Percentiles rank a stretch among this genome's conserved stretches.
These are phyloP conservation scores for zebrafish (Danio rerio) DNA, from an alignment of 2,113 vertebrate species.

Conservation along the genomic window DNA sequence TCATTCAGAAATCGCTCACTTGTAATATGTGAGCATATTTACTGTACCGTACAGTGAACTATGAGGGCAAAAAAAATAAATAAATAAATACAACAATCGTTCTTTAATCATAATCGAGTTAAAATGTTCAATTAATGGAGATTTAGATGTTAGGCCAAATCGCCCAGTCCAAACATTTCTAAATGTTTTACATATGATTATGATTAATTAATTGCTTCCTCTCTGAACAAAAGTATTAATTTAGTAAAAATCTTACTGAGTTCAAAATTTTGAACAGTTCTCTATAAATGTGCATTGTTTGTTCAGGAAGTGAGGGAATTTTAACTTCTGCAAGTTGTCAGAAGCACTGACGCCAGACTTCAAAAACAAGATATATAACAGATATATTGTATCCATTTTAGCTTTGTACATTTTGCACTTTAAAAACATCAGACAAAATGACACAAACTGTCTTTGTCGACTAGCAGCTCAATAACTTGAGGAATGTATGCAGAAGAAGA, in stretches of 20 bases:
- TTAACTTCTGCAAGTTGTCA: conserved; percentile 2
- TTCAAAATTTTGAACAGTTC: neutral
- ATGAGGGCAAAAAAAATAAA: too few relatives aligned
- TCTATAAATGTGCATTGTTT: neutral
- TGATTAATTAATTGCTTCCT: neutral
- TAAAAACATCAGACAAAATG: neutral
- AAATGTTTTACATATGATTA: neutral
- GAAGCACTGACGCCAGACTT: neutral
- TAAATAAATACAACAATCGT: too few relatives aligned
- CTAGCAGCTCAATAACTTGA: conserved; percentile 10
- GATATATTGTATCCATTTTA: neutral
- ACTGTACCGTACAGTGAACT: too few relatives aligned
- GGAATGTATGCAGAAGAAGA: conserved; percentile 36
- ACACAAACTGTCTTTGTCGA: conserved; percentile 15
- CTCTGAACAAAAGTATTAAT: neutral
- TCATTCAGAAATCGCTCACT: too few relatives aligned
- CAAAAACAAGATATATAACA: neutral
- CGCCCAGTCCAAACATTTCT: too few relatives aligned
- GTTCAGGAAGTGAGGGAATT: neutral
- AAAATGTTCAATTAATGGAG: too few relatives aligned
- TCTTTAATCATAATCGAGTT: too few relatives aligned
- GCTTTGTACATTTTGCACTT: neutral
- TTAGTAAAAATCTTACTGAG: neutral
- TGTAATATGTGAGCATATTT: too few relatives aligned
- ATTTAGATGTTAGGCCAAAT: too few relatives aligned